Conservation (phyloP, 1,140 invertebrate species). For the Drosophila rhopaloa region DNA sequence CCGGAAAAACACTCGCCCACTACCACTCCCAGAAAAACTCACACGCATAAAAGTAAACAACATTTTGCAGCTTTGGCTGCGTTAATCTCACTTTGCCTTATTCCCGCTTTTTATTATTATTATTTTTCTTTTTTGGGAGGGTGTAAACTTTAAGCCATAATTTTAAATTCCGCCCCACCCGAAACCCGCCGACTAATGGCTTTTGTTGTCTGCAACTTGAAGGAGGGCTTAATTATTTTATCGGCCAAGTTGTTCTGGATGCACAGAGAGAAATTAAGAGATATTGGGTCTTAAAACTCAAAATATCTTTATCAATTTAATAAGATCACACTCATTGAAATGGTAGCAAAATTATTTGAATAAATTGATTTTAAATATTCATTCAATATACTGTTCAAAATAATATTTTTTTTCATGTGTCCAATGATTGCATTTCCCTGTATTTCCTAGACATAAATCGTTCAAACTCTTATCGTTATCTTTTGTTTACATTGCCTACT, state of each 20-base stretch:
- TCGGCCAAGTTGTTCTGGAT: conserved; percentile 41
- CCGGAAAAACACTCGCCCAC: conserved; percentile 30
- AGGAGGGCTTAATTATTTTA: conserved; percentile 68
- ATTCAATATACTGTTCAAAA: neutral
- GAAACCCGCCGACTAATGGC: conserved; percentile 24
- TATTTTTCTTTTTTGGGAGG: conserved; percentile 35
- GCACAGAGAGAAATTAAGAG: conserved; percentile 3
- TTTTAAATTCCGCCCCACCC: conserved; percentile 33
- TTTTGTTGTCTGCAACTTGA: conserved; percentile 37
- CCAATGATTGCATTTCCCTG: conserved; percentile 40
- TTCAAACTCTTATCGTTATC: conserved; percentile 72
- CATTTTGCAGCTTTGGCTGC: conserved; percentile 45
- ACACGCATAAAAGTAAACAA: conserved; percentile 49
- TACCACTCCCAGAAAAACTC: neutral
- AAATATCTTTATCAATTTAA: neutral
- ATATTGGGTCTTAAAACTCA: neutral
- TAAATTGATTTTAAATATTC: neutral
- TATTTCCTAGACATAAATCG: conserved; percentile 65
- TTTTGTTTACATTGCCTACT: conserved; percentile 53
- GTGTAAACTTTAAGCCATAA: conserved; percentile 62
- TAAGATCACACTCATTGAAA: too few species aligned
- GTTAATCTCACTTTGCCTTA: conserved; percentile 57
- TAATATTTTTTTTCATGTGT: neutral
- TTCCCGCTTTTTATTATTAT: conserved; percentile 39
- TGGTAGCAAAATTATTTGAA: neutral